Percentiles rank a stretch among this genome's conserved stretches.
phyloP scores from a whole-genome alignment of 1,140 invertebrate species.

The Danaus plexippus region DNA sequence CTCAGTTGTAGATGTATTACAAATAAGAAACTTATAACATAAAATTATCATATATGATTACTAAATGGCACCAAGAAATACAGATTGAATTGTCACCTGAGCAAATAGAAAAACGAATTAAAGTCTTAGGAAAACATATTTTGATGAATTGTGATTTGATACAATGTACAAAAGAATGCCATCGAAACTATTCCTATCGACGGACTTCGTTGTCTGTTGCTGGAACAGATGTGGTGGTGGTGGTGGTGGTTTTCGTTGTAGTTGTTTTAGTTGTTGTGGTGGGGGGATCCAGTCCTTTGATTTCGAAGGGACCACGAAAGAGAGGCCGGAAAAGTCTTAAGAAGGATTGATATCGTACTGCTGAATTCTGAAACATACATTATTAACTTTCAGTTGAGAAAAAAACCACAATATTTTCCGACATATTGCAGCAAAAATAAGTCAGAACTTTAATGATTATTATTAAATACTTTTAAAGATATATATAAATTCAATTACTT shows the following conservation, averaged over 20 bases:
- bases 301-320: conserved; percentile 76
- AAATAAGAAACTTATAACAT: too few relatives aligned
- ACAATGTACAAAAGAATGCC: not conserved
- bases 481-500: too few relatives aligned
- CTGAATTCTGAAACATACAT: conserved; percentile 76
- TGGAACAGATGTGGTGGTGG: conserved; percentile 18
- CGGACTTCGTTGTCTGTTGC: conserved; percentile 42
- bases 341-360: conserved; percentile 76
- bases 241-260: conserved; percentile 43
- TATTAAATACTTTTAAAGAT: not conserved
- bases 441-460: not conserved
- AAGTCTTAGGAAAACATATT: not conserved
- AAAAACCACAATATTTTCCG: too few relatives aligned
- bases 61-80: too few relatives aligned
- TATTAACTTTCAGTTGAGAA: too few relatives aligned
- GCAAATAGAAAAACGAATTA: not conserved
- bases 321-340: conserved; percentile 77
- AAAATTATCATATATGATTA: too few relatives aligned
- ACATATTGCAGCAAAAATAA: too few relatives aligned
- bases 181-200: conserved; percentile 18
- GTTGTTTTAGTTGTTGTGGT: conserved; percentile 69
- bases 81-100: too few relatives aligned
- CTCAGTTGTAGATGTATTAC: too few relatives aligned
- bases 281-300: conserved; percentile 75
- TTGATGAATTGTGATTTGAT: not conserved